Percentiles rank a stretch among this genome's conserved stretches.
These are phyloP conservation scores for Myripristis murdjan DNA, from an alignment of 2,797 vertebrate genomes.

Conservation along the genomic window DNA sequence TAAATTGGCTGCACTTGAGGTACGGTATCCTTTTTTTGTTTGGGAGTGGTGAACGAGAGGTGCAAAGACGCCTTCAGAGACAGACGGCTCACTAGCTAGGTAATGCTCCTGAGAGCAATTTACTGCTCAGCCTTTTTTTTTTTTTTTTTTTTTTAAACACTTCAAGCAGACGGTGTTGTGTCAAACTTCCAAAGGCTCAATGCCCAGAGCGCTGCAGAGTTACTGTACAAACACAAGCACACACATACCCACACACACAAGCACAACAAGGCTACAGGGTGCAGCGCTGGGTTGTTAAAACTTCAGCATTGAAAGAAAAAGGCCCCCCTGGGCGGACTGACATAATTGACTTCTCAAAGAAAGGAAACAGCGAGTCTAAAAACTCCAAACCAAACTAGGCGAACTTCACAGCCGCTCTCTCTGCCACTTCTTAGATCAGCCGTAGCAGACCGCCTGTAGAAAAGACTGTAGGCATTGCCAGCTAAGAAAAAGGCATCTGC, in stretches of 20 bases:
- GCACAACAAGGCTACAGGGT: slow-evolving; percentile 18
- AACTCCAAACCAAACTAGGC: slow-evolving; percentile 33
- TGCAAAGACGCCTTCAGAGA: slow-evolving; percentile 46
- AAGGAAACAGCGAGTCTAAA: slow-evolving; percentile 39
- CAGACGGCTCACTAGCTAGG: slow-evolving; percentile 34
- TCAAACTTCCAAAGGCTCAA: slow-evolving; percentile 45
- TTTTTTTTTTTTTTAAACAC: no score
- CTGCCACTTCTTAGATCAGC: slow-evolving; percentile 50
- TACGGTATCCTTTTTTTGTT: slow-evolving; percentile 51
- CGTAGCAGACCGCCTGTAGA: slow-evolving; percentile 47
- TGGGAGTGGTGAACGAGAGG: slow-evolving; percentile 55
- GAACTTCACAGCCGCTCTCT: slow-evolving; percentile 49
- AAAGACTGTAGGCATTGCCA: slow-evolving; percentile 47
- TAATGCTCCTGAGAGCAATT: slow-evolving; percentile 72
- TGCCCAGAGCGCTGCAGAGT: slow-evolving; percentile 3
- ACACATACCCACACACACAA: slow-evolving; percentile 15
- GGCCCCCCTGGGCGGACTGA: slow-evolving; percentile 15
- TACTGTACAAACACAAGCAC: slow-evolving; percentile 19
- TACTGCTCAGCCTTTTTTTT: slow-evolving; percentile 53
- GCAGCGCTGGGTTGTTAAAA: slow-evolving; percentile 42
- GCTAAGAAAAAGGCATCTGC: slow-evolving; percentile 73
- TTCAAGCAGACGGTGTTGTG: slow-evolving; percentile 31
- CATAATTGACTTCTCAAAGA: slow-evolving; percentile 52
- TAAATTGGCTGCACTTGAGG: slow-evolving; percentile 63
- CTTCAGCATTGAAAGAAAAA: slow-evolving; percentile 17